These are phyloP conservation scores for Poeciliopsis occidentalis DNA, from an alignment of 2,113 vertebrate species.

Conservation along the genomic window DNA sequence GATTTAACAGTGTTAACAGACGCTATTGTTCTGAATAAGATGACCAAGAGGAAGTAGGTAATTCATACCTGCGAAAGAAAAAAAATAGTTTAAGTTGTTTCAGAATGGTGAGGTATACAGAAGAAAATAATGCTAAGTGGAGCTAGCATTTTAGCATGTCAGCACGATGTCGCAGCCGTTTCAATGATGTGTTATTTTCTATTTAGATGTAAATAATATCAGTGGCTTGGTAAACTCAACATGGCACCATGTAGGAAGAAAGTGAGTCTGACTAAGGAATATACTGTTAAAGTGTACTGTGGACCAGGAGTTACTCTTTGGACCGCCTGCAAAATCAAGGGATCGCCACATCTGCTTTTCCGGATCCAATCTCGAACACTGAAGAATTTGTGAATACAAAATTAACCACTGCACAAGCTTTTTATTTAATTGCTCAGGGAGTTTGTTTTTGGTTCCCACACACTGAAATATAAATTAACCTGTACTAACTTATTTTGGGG, in stretches of 20 bases:
- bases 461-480: neutral
- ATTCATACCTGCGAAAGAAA: too few species aligned
- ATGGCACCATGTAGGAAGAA: neutral
- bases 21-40: too few species aligned
- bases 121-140: too few species aligned
- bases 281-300: neutral
- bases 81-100: too few species aligned
- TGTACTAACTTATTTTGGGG: neutral
- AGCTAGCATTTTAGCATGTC: too few species aligned
- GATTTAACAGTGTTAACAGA: too few species aligned
- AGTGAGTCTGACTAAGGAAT: neutral
- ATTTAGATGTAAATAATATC: neutral
- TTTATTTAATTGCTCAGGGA: neutral
- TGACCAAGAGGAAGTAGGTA: neutral
- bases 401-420: neutral
- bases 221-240: neutral
- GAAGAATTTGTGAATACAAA: neutral
- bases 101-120: too few species aligned
- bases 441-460: neutral
- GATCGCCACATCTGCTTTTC: neutral
- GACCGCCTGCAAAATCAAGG: neutral
- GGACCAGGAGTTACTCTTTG: neutral
- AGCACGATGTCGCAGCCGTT: too few species aligned
- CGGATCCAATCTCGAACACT: neutral
- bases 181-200: too few species aligned